phyloP scores from a whole-genome alignment of 2,113 vertebrate species.

The Cepphus grylle region DNA sequence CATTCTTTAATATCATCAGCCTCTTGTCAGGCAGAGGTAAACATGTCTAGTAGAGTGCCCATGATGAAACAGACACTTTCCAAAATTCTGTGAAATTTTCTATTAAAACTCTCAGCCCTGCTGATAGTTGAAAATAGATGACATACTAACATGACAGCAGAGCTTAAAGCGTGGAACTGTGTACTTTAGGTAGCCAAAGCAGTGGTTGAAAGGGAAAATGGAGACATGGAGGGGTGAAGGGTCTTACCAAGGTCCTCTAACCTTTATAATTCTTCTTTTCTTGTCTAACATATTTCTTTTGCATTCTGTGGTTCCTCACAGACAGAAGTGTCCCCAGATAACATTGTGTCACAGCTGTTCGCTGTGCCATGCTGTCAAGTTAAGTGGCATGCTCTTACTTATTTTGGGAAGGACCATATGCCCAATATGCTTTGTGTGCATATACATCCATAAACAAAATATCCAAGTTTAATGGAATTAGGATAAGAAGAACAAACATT shows the following conservation, averaged over 20 bases:
- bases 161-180: background rate
- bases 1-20: background rate
- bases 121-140: background rate
- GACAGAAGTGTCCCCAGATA: background rate
- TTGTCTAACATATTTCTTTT: background rate
- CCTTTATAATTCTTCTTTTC: background rate
- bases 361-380: background rate
- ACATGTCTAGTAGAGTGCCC: background rate
- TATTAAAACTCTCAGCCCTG: background rate
- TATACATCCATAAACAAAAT: background rate
- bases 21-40: background rate
- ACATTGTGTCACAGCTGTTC: background rate
- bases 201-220: background rate
- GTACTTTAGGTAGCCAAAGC: background rate
- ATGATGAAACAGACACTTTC: background rate
- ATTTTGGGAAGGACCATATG: background rate
- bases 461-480: background rate
- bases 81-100: background rate
- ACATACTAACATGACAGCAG: background rate
- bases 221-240: background rate
- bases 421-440: background rate
- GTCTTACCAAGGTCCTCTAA: background rate
- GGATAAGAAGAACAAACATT: background rate
- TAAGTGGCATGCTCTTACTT: background rate
- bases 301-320: background rate